These are phyloP conservation scores for Onychostoma macrolepis DNA, from an alignment of 2,113 vertebrate genomes.

Conservation along the genomic window DNA sequence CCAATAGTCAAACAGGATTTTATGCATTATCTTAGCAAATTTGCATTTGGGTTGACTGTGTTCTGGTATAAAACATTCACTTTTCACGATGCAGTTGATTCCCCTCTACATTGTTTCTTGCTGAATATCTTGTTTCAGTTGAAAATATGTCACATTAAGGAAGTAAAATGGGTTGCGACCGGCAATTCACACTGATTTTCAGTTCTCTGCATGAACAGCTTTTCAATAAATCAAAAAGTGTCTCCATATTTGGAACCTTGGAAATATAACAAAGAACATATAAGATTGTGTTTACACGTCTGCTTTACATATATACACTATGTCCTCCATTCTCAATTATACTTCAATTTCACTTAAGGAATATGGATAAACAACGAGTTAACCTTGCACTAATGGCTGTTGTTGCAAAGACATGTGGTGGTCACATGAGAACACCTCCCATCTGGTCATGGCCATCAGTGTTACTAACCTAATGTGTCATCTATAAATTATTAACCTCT, in stretches of 20 bases:
- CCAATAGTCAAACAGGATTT: background rate
- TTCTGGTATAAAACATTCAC: background rate
- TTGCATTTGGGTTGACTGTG: background rate
- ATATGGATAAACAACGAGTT: conserved; percentile 24
- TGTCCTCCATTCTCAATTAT: background rate
- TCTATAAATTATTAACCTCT: conserved; percentile 53
- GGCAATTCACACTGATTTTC: background rate
- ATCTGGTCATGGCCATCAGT: conserved; percentile 28
- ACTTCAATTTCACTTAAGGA: background rate
- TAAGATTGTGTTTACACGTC: background rate
- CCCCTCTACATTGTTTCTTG: background rate
- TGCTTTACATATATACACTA: background rate
- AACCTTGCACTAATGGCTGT: conserved; percentile 9
- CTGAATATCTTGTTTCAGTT: conserved; percentile 13
- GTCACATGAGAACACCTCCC: conserved; percentile 34
- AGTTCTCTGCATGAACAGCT: background rate
- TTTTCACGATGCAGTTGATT: background rate
- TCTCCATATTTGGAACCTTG: background rate
- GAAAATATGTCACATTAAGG: background rate
- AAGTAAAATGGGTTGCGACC: background rate
- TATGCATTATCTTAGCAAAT: background rate
- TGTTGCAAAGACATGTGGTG: conserved; percentile 25
- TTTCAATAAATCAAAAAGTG: background rate
- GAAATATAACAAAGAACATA: conserved; percentile 8
- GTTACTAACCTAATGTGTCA: conserved; percentile 48